Conservation (phyloP, 2,797 vertebrate species). For the Danio choprae region DNA sequence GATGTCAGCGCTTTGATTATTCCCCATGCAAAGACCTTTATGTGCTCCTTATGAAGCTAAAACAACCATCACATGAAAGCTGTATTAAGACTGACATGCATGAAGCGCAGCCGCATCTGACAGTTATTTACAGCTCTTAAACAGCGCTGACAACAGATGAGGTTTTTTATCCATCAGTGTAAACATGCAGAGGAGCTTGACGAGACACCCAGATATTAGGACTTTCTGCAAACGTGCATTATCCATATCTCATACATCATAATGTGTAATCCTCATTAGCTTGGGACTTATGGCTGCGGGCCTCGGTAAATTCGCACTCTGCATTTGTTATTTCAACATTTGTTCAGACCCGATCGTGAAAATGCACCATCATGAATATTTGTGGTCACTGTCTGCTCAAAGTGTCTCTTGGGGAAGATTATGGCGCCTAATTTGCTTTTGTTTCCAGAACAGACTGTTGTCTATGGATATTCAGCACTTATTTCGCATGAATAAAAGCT, state of each 20-base stretch:
- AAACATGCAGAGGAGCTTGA: neutral
- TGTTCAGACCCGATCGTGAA: neutral
- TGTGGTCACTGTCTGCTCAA: constrained; percentile 26
- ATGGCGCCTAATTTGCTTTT: constrained; percentile 11
- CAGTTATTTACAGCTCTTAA: constrained; percentile 23
- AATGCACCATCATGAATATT: constrained; percentile 26
- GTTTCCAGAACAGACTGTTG: constrained; percentile 14
- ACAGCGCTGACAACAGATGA: constrained; percentile 20
- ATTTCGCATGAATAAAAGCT: neutral
- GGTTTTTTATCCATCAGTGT: constrained; percentile 22
- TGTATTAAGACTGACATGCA: constrained; percentile 3
- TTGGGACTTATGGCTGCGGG: constrained; percentile 14
- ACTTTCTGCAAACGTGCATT: constrained; percentile 3
- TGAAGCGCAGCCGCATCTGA: neutral
- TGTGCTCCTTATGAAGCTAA: constrained; percentile 12
- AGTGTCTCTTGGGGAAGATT: constrained; percentile 34
- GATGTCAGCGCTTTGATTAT: constrained; percentile 18
- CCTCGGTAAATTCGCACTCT: constrained; percentile 26
- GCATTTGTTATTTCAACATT: constrained; percentile 38
- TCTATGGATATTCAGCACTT: neutral
- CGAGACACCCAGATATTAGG: constrained; percentile 15
- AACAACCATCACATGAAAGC: constrained; percentile 25
- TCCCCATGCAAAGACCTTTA: constrained; percentile 1
- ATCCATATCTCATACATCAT: constrained; percentile 23
- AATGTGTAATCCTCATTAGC: constrained; percentile 8